phyloP scores from a whole-genome alignment of 2,888 invertebrate genomes.

The Sphaerophoria rueppellii region DNA sequence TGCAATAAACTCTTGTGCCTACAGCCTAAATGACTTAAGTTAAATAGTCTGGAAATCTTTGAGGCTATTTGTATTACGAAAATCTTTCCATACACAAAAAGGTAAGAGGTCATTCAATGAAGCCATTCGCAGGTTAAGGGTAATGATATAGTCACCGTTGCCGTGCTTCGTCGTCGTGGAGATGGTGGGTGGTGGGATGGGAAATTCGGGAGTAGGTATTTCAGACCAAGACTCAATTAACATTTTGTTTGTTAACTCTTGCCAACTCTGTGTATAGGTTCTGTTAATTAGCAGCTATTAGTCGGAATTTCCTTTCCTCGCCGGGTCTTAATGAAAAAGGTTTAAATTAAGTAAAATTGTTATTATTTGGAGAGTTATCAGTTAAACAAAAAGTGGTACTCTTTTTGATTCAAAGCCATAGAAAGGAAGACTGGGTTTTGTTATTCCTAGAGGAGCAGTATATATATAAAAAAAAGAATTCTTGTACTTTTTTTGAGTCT shows the following conservation, averaged over 20 bases:
- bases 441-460: slow-evolving; percentile 40
- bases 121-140: slow-evolving; percentile 69
- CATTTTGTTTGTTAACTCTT: slow-evolving; percentile 66
- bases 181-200: background rate
- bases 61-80: slow-evolving; percentile 59
- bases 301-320: slow-evolving; percentile 35
- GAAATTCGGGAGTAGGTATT: slow-evolving; percentile 1
- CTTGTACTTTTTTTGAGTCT: slow-evolving; percentile 10
- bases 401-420: slow-evolving; percentile 6
- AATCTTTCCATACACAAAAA: slow-evolving; percentile 37
- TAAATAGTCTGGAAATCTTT: slow-evolving; percentile 76
- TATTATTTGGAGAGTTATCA: slow-evolving; percentile 13
- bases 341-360: slow-evolving; percentile 26
- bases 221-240: slow-evolving; percentile 71
- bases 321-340: background rate
- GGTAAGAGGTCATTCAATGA: slow-evolving; percentile 69
- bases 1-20: slow-evolving; percentile 45
- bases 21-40: slow-evolving; percentile 66
- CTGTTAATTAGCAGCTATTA: slow-evolving; percentile 69
- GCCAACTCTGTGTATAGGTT: slow-evolving; percentile 16
- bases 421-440: slow-evolving; percentile 45
- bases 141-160: slow-evolving; percentile 11
- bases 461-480: slow-evolving; percentile 47
- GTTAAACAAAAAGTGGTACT: too few relatives aligned
- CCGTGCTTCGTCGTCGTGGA: background rate